Evolutionary conservation across 2,113 vertebrate species (phyloP), one percentile per base, ranked within the genome.

Genomic region (Burhinus bistriatus): DNA sequence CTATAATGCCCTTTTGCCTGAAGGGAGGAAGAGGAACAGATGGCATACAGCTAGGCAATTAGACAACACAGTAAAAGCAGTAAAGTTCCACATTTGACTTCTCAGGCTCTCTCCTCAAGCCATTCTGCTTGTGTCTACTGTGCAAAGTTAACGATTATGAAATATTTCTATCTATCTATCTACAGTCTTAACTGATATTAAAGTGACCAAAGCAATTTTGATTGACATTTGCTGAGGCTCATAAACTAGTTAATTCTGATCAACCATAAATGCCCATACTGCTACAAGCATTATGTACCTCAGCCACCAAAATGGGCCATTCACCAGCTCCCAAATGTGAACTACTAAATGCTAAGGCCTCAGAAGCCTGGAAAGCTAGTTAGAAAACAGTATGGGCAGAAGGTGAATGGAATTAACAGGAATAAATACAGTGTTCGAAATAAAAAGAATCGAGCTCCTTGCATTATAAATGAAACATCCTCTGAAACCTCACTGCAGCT

Each of bases 341-440:
- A 61, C 25, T 84, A n/a, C n/a, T 72, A 68, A 90, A 42, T 57
- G 26, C 12, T 42, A 13, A 59, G 27, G 18, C 36, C 52, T 64
- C 59, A 75, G 66, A 92, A 89, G 62, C 73, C 38, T 93, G 64
- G 54, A 49, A 87, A 93, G 9, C 64, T 85, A 57, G 45, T 80
- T 71, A 71, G 29, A 78, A 73, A 95, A 51, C 62, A 54, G 22
- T 49, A 79, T 38, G 42, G 38, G 38, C n/a, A 77, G 64, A 96
- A 93, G 90, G 30, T 3, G n/a, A 77, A 40, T 3, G 47, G 77
- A 96, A 76, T 87, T 89, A 79, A 90, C 78, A 93, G 77, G 68
- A 96, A 92, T 26, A 90, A 97, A 96, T 59, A 80, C 57, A 94
- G 49, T 83, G n/a, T 95, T 94, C 86, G 91, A 91, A 97, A 84